Percentiles rank a stretch among this genome's conserved stretches.
Conservation (phyloP, 2,888 invertebrate species). For the Perithous albicinctus region DNA sequence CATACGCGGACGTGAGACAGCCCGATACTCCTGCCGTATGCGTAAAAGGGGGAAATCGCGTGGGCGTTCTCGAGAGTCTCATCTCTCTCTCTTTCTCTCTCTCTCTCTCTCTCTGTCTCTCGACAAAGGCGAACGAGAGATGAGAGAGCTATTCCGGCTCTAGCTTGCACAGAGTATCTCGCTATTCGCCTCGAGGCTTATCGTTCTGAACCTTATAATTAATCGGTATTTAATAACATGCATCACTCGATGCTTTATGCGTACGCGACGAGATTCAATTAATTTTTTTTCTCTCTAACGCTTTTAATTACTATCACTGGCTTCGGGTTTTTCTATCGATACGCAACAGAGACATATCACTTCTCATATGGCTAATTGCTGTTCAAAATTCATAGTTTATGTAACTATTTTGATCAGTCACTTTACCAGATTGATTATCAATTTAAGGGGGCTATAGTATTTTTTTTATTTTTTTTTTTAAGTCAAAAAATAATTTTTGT, state of each 20-base stretch:
- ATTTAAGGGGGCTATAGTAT: too few species aligned
- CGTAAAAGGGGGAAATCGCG: conserved; percentile 44
- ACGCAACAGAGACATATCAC: background rate
- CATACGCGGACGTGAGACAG: conserved; percentile 44
- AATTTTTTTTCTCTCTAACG: conserved; percentile 42
- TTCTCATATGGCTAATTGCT: background rate
- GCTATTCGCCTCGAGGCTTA: conserved; percentile 51
- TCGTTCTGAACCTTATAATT: conserved; percentile 60
- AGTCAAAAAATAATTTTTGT: too few species aligned
- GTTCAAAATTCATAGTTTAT: conserved; percentile 4
- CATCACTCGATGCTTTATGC: conserved; percentile 51
- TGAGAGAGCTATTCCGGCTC: conserved; percentile 39
- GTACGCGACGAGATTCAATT: conserved; percentile 54
- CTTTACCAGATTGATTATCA: background rate
- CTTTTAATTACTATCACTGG: conserved; percentile 40
- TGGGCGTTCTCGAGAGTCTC: conserved; percentile 58
- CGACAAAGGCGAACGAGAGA: conserved; percentile 31
- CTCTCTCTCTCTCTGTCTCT: too few species aligned
- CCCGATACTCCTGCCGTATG: conserved; percentile 10
- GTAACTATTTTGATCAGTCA: background rate
- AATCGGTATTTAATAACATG: conserved; percentile 50
- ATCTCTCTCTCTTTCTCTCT: too few species aligned
- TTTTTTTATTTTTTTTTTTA: background rate
- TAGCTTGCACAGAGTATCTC: conserved; percentile 11
- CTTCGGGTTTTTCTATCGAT: background rate